phyloP scores from a whole-genome alignment of 1,140 invertebrate genomes.

The Drosophila kurseongensis region DNA sequence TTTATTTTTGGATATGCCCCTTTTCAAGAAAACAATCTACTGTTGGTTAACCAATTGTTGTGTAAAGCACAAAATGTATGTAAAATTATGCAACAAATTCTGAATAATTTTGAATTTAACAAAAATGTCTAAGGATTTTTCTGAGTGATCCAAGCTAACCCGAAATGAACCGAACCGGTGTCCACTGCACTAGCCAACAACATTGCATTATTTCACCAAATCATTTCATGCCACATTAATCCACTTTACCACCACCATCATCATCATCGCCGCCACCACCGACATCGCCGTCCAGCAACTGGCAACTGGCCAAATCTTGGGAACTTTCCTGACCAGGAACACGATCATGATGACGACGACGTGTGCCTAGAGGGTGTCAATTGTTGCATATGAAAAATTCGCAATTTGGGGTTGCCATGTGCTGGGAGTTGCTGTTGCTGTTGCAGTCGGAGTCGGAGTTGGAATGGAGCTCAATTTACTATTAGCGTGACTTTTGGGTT shows the following conservation, averaged over 20 bases:
- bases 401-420: conserved; percentile 73
- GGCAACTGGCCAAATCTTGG: conserved; percentile 48
- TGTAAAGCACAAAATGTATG: too few relatives aligned
- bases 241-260: conserved; percentile 81
- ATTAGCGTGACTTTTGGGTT: conserved; percentile 82
- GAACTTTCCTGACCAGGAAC: conserved; percentile 60
- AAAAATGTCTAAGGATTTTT: background rate
- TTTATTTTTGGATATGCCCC: too few relatives aligned
- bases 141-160: conserved; percentile 27
- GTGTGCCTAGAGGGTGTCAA: conserved; percentile 82
- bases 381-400: conserved; percentile 79
- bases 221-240: conserved; percentile 83
- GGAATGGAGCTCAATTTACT: conserved; percentile 74
- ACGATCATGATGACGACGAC: conserved; percentile 58
- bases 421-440: conserved; percentile 28
- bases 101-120: too few relatives aligned
- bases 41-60: too few relatives aligned
- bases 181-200: conserved; percentile 53
- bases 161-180: conserved; percentile 60
- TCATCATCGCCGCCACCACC: conserved; percentile 39
- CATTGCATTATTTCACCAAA: conserved; percentile 79
- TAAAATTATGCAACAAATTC: too few relatives aligned
- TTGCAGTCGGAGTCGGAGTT: conserved; percentile 49
- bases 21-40: too few relatives aligned
- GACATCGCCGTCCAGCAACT: conserved; percentile 37